Evolutionary conservation across 1,140 invertebrate genomes (phyloP), one percentile per base, ranked within the genome.

Genomic region (Tribolium castaneum): DNA sequence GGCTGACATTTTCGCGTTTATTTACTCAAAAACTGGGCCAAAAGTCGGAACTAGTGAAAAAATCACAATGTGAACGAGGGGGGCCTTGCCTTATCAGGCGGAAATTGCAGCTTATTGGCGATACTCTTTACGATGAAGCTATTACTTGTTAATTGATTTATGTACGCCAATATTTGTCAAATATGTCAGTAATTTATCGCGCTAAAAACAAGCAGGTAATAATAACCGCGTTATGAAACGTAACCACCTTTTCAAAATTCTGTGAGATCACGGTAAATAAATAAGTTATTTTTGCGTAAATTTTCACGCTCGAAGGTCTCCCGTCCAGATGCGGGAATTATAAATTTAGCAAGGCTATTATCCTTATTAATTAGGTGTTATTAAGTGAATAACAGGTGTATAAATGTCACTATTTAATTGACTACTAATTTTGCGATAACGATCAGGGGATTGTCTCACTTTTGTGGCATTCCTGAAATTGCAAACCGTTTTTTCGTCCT

Each of bases 311-410:
- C 59, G 59, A 66, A 66, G 59, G 59, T 66, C 59, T 66, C 34
- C 34, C 59, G 14, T 34, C 25, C 59, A 35, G 22, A 35, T 66
- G 25, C 12, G 34, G 59, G 59, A 66, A 66, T 66, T 66, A 66
- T 66, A 35, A 66, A 66, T 66, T 66, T 66, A 66, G 59, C 59
- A 66, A 66, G 59, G 59, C 30, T 35, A 66, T 66, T 66, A 66
- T 35, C 22, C 13, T 66, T 39, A 66, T 66, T 66, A 66, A 66
- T 66, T 66, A 13, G 12, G 25, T 66, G 59, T 66, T 66, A 66
- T 35, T 66, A 66, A n/a, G 35, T 2, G 13, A 62, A 62, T 62
- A 30, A 62, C 56, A 62, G 59, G 59, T 66, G 30, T 66, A 34
- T 22, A 66, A 35, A 35, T 66, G 59, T 35, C 59, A 66, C 45